These are phyloP conservation scores for Chaetophractus vellerosus DNA, from an alignment of 2,797 vertebrate genomes.

Conservation along the genomic window DNA sequence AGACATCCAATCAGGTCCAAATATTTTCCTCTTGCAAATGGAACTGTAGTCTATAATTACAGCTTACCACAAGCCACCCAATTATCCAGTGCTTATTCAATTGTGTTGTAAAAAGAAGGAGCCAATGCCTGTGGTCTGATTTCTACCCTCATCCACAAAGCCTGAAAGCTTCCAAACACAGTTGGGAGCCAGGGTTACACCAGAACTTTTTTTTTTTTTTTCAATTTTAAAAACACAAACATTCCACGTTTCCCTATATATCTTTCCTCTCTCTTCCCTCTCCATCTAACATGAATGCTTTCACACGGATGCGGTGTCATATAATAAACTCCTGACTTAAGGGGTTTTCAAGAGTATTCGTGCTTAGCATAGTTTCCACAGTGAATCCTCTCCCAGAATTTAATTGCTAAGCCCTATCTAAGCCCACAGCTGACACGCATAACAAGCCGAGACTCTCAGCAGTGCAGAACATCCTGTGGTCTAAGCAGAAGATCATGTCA, in stretches of 20 bases:
- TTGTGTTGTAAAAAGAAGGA: slow-evolving; percentile 65
- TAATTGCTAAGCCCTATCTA: slow-evolving; percentile 71
- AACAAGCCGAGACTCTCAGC: slow-evolving; percentile 23
- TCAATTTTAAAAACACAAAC: slow-evolving; percentile 46
- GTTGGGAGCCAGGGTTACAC: neutral
- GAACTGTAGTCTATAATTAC: slow-evolving; percentile 61
- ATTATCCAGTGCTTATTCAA: slow-evolving; percentile 70
- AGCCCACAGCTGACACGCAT: slow-evolving; percentile 64
- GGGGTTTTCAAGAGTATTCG: slow-evolving; percentile 74
- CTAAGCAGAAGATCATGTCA: slow-evolving; percentile 60
- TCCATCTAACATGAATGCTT: slow-evolving; percentile 61
- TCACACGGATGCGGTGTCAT: slow-evolving; percentile 40
- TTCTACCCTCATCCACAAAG: neutral
- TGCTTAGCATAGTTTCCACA: slow-evolving; percentile 73
- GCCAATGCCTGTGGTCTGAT: neutral
- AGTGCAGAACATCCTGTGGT: slow-evolving; percentile 68
- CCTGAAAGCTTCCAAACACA: neutral
- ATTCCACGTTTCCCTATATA: slow-evolving; percentile 33
- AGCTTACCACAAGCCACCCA: slow-evolving; percentile 47
- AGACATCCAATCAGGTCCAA: slow-evolving; percentile 31
- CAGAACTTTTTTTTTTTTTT: neutral
- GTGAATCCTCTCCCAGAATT: slow-evolving; percentile 75
- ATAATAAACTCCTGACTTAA: slow-evolving; percentile 75
- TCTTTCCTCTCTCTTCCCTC: neutral
- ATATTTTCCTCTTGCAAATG: slow-evolving; percentile 68